Percentiles rank a stretch among this genome's conserved stretches.
Conservation (phyloP, 2,113 vertebrate species). For the Poeciliopsis occidentalis region DNA sequence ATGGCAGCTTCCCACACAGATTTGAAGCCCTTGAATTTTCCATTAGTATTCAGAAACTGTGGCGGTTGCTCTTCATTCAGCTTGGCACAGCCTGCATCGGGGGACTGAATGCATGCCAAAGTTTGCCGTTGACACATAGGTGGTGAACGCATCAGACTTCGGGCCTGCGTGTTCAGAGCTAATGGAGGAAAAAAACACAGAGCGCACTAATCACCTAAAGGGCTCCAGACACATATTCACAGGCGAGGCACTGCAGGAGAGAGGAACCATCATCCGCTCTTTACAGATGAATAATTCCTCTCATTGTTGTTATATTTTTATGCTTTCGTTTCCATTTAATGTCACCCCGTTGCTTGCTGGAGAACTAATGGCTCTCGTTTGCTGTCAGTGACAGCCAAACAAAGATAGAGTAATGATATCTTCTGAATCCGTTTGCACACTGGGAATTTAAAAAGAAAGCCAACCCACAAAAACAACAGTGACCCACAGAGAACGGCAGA, state of each 20-base stretch:
- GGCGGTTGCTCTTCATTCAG: conserved; percentile 43
- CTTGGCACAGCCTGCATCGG: conserved; percentile 46
- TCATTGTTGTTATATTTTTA: conserved; percentile 39
- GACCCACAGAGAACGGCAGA: conserved; percentile 19
- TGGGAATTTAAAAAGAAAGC: conserved; percentile 30
- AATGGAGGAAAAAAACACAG: conserved; percentile 48
- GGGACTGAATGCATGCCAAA: conserved; percentile 51
- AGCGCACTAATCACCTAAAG: conserved; percentile 44
- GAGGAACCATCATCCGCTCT: conserved; percentile 25
- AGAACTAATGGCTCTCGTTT: conserved; percentile 27
- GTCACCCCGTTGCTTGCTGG: conserved; percentile 39
- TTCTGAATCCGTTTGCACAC: conserved; percentile 25
- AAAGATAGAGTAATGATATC: conserved; percentile 38
- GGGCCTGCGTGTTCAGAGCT: conserved; percentile 42
- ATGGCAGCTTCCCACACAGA: conserved; percentile 69
- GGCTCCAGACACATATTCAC: conserved; percentile 14
- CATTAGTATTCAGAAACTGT: conserved; percentile 68
- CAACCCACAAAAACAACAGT: conserved; percentile 7
- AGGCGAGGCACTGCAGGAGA: conserved; percentile 6
- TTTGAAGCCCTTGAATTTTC: conserved; percentile 60
- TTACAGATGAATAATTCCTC: conserved; percentile 64
- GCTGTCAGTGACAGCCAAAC: conserved; percentile 35
- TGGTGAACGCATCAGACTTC: conserved; percentile 39
- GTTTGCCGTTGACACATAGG: conserved; percentile 42
- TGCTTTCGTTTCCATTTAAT: conserved; percentile 59